phyloP scores from a whole-genome alignment of 2,113 vertebrate genomes.

The Colossoma macropomum region DNA sequence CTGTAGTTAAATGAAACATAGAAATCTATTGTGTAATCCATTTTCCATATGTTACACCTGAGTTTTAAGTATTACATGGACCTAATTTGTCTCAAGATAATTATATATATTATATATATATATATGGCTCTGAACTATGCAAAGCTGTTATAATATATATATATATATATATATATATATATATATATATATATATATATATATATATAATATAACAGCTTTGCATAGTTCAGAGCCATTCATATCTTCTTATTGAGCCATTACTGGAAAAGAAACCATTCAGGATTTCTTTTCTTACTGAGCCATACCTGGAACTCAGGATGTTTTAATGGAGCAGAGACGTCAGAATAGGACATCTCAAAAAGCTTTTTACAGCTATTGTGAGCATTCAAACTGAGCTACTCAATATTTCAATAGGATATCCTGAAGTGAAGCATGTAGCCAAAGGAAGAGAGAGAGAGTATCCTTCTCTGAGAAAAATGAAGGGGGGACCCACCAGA shows the following conservation, averaged over 20 bases:
- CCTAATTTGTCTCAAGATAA: too few species aligned
- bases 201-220: too few species aligned
- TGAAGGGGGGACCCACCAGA: neutral
- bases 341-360: conserved; percentile 65
- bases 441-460: conserved; percentile 37
- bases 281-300: neutral
- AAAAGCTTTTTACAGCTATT: conserved; percentile 65
- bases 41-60: too few species aligned
- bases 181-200: too few species aligned
- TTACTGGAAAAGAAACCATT: neutral
- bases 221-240: neutral
- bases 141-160: too few species aligned
- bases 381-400: conserved; percentile 70
- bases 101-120: too few species aligned
- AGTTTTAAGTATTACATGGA: too few species aligned
- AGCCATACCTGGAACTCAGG: conserved; percentile 54
- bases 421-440: conserved; percentile 59
- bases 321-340: conserved; percentile 58
- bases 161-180: too few species aligned
- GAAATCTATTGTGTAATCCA: too few species aligned
- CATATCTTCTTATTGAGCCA: neutral
- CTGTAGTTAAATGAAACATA: too few species aligned
- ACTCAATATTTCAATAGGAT: conserved; percentile 75
- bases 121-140: too few species aligned
- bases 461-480: conserved; percentile 13